Evolutionary conservation across 2,797 vertebrate genomes (phyloP), one percentile per base, ranked within the genome.

Genomic region (Enteromius argenteus): DNA sequence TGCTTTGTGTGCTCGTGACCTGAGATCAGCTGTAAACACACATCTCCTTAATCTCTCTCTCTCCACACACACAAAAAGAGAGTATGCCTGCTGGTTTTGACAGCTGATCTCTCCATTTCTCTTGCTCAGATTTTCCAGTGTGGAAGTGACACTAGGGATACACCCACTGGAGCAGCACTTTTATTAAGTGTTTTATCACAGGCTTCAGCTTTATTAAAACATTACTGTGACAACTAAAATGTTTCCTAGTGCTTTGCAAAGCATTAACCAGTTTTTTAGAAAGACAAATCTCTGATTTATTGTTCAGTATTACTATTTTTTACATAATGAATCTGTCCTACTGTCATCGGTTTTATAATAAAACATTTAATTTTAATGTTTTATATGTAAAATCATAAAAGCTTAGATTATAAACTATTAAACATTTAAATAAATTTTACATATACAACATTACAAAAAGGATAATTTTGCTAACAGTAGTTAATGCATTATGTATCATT

Each of bases 101-200:
- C 17, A 62, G 51, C 37, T 76, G 21, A 75, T 67, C 30, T 81
- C 72, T 67, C 30, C 15, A 74, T 56, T 74, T 53, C 15, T 53
- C 62, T 46, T 46, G 27, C 27, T 32, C 39, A 51, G 21, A 49
- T 74, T 67, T 64, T 80, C 27, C 27, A 62, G 19, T 35, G 69
- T 35, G 39, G 42, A 74, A 73, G 42, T 74, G 79, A 81, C 67
- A 73, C 15, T 4, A 32, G 62, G 35, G 17, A 76, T 49, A 74
- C 81, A 51, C 58, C 44, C 60, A 73, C 80, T 21, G 23, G 21
- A 30, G 74, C n/a, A 51, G 64, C 49, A 35, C 44, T 77, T 69
- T 84, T 68, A 71, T 35, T 49, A 60, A 60, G 39, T 27, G 30
- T 60, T 84, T 71, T 49, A 79, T 78, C 74, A 71, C 21, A n/a